These are phyloP conservation scores for Clitarchus hookeri DNA, from an alignment of 2,888 invertebrate genomes.

Conservation along the genomic window DNA sequence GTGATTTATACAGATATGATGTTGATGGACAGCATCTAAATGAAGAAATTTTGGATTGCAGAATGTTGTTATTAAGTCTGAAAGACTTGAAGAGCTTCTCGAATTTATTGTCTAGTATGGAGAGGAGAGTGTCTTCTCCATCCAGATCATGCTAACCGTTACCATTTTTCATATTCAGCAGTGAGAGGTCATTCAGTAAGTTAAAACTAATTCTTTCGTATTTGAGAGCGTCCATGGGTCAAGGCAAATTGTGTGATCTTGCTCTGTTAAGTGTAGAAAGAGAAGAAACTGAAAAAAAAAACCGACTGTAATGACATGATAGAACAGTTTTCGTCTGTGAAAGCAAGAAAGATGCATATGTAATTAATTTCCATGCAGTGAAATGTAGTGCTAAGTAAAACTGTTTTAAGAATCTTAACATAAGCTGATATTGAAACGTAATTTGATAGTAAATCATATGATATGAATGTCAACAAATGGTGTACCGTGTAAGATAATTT, in stretches of 20 bases:
- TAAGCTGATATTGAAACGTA: too few species aligned
- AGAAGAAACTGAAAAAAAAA: not conserved
- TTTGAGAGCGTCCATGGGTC: not conserved
- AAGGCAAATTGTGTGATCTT: conserved; percentile 1
- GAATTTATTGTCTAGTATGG: not conserved
- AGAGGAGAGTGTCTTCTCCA: not conserved
- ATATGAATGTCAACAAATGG: too few species aligned
- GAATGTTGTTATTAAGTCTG: not conserved
- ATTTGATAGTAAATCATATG: too few species aligned
- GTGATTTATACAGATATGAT: not conserved
- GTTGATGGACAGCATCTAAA: not conserved
- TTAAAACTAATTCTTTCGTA: conserved; percentile 18
- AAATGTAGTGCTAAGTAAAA: too few species aligned
- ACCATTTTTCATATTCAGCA: not conserved
- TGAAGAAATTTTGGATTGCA: not conserved
- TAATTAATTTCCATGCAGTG: too few species aligned
- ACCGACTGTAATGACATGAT: not conserved
- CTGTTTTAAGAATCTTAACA: too few species aligned
- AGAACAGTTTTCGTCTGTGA: not conserved
- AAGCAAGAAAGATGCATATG: not conserved
- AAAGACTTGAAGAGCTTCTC: not conserved
- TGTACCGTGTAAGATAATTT: too few species aligned
- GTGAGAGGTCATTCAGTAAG: not conserved
- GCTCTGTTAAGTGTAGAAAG: not conserved
- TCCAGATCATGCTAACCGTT: conserved; percentile 17